Percentiles rank a stretch among this genome's conserved stretches.
These are phyloP conservation scores for Porites australiensis DNA, from an alignment of 64 coral and sea anemone species.

Conservation along the genomic window DNA sequence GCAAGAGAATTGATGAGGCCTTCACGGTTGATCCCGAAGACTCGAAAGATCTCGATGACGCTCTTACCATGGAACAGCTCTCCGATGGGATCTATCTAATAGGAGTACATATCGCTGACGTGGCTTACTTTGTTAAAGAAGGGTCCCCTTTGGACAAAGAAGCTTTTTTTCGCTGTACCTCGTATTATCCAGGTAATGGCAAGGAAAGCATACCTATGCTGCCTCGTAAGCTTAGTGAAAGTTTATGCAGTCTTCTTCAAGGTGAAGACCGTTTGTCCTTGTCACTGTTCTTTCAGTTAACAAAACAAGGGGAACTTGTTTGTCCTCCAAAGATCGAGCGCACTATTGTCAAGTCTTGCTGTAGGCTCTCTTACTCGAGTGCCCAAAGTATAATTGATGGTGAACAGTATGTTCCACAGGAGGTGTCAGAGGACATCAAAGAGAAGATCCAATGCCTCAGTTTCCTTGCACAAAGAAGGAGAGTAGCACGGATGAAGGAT, in stretches of 20 bases:
- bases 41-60: slow-evolving; percentile 91
- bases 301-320: slow-evolving; percentile 35
- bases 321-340: slow-evolving; percentile 49
- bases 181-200: slow-evolving; percentile 70
- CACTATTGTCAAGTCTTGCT: slow-evolving; percentile 57
- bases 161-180: slow-evolving; percentile 54
- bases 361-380: slow-evolving; percentile 56
- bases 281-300: slow-evolving; percentile 66
- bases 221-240: slow-evolving; percentile 75
- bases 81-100: slow-evolving; percentile 26
- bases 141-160: slow-evolving; percentile 75
- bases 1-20: slow-evolving; percentile 32
- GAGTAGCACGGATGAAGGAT: slow-evolving; percentile 37
- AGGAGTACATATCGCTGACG: slow-evolving; percentile 87
- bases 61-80: slow-evolving; percentile 68
- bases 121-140: slow-evolving; percentile 73
- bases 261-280: slow-evolving; percentile 64
- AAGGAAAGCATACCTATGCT: slow-evolving; percentile 78
- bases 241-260: slow-evolving; percentile 75
- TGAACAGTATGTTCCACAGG: neutral
- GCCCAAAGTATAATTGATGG: slow-evolving; percentile 69
- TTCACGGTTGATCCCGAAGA: slow-evolving; percentile 83
- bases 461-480: slow-evolving; percentile 36
- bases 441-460: neutral
- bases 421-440: neutral